Conservation (phyloP, 2,113 vertebrate species). For the Numenius arquata region DNA sequence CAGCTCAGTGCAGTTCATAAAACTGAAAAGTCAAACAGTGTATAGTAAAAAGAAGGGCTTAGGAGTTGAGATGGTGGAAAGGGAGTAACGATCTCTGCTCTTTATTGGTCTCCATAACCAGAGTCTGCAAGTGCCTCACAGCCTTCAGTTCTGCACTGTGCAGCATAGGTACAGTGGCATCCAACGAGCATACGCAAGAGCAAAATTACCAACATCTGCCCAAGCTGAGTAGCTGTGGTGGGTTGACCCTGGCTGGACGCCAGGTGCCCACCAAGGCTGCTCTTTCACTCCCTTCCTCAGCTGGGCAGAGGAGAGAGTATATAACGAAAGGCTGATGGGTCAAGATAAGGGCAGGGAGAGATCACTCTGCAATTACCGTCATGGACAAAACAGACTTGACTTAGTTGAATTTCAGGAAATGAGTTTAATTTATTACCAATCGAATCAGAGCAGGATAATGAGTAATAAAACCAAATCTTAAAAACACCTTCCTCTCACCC, state of each 20-base stretch:
- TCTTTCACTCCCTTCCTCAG: not conserved
- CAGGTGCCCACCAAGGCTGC: not conserved
- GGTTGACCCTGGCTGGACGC: not conserved
- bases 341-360: not conserved
- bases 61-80: not conserved
- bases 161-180: not conserved
- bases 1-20: constrained; percentile 23
- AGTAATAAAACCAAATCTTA: not conserved
- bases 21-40: not conserved
- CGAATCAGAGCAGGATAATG: not conserved
- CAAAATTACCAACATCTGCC: not conserved
- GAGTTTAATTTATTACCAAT: not conserved
- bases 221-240: not conserved
- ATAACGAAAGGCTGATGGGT: not conserved
- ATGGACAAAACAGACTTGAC: not conserved
- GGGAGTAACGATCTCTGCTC: not conserved
- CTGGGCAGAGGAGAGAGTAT: not conserved
- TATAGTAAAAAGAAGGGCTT: constrained; percentile 21
- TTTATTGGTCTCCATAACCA: not conserved
- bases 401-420: not conserved
- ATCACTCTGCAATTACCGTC: not conserved
- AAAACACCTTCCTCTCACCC: not conserved
- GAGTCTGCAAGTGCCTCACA: not conserved
- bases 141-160: not conserved
- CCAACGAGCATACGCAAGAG: not conserved